Base-by-base conservation (phyloP, 2,888 invertebrate species). In the Empis livida region DNA sequence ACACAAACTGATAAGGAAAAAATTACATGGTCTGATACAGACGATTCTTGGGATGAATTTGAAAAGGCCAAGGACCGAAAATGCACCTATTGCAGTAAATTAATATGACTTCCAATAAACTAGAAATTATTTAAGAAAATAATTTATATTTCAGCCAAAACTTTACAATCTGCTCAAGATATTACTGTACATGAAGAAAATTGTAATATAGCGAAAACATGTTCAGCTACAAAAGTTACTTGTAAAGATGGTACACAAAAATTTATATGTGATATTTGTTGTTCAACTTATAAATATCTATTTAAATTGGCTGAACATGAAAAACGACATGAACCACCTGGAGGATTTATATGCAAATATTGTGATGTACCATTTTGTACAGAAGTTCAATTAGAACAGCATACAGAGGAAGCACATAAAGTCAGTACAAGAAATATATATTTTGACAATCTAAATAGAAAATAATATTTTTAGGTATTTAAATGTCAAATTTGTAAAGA, bases 291-390 rank as follows among this genome's bases (percentile, higher is more conserved):
- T 27, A 20, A 41, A 27, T 41, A 23, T n/a, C 14, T 41, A 4
- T 20, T 14, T 20, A 20, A 20, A 14, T 27, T 41, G 13, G 41
- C 20, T 8, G 41, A 65, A 50, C 71, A 71, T 52, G 60, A 65
- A 30, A 61, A 62, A 31, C 63, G 66, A 43, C 71, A 71, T 48
- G 63, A 67, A 44, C 61, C 64, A 3, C 65, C 69, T 4, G 68
- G 65, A n/a, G 68, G 67, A 23, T 71, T 65, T 45, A 52, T 57
- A 17, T 71, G 71, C 45, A 63, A 62, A 41, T 59, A 61, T 42
- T 71, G 71, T 53, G 64, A 63, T 15, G 57, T 56, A 10, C 58
- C 60, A 5, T 64, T 57, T 42, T 61, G 61, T 47, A 55, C 62
- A 5, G 63, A 65, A 23, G 59, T 62, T 3, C 61, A 61, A 13